Conservation (phyloP, 2,797 vertebrate genomes). For the Rhincodon typus region DNA sequence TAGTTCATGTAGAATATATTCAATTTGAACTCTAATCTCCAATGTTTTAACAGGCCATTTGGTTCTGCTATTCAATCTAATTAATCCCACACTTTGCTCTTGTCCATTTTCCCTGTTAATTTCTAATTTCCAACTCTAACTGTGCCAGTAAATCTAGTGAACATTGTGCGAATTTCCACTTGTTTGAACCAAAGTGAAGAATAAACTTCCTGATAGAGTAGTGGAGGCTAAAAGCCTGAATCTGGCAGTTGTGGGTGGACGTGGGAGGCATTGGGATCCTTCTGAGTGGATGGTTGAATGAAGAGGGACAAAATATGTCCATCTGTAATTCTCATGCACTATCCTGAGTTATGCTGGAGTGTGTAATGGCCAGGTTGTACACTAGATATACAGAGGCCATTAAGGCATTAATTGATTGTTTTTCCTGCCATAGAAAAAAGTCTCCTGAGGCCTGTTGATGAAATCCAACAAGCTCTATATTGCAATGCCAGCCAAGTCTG, state of each 20-base stretch:
- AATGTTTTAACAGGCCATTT: background rate
- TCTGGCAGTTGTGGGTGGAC: background rate
- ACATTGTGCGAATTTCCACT: background rate
- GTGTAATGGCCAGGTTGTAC: background rate
- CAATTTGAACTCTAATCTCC: background rate
- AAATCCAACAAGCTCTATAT: background rate
- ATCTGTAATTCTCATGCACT: background rate
- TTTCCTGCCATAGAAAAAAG: background rate
- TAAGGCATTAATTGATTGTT: background rate
- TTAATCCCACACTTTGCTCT: background rate
- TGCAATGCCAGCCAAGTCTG: background rate
- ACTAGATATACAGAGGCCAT: background rate
- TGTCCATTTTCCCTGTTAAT: background rate
- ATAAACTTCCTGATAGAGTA: background rate
- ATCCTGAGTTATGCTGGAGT: background rate
- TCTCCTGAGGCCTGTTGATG: too few species aligned
- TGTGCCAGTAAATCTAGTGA: background rate
- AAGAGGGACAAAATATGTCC: background rate
- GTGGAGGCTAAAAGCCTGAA: background rate
- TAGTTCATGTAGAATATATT: too few species aligned
- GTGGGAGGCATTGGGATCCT: background rate
- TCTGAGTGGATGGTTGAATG: background rate
- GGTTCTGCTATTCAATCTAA: background rate
- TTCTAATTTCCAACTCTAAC: background rate
- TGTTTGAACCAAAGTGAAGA: background rate